phyloP scores from a whole-genome alignment of 2,888 invertebrate species.

The Orthosia incerta region DNA sequence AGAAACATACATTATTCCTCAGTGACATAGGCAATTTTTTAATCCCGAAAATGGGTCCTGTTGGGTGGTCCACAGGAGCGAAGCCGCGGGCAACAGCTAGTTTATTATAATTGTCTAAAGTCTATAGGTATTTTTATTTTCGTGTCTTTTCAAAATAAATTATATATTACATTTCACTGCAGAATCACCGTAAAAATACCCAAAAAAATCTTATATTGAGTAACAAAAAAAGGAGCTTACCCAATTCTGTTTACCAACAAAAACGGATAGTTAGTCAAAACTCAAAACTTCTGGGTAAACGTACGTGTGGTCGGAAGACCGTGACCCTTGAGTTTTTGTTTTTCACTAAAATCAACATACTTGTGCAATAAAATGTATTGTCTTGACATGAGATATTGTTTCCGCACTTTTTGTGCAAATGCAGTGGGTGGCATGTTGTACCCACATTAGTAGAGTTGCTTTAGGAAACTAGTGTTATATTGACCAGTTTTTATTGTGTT shows the following conservation, averaged over 20 bases:
- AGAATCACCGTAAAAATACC: neutral
- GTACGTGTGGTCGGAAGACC: slow-evolving; percentile 80
- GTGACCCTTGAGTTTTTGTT: slow-evolving; percentile 69
- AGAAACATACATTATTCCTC: too few relatives aligned
- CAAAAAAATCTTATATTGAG: neutral
- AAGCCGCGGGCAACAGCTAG: too few relatives aligned
- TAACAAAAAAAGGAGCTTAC: slow-evolving; percentile 1
- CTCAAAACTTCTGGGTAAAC: slow-evolving; percentile 58
- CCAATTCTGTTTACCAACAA: slow-evolving; percentile 52
- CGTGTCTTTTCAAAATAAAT: too few relatives aligned
- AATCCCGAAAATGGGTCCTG: too few relatives aligned
- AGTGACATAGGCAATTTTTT: too few relatives aligned
- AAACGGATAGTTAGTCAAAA: slow-evolving; percentile 49
- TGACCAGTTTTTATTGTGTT: slow-evolving; percentile 34
- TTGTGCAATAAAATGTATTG: slow-evolving; percentile 72
- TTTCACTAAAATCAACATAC: slow-evolving; percentile 79
- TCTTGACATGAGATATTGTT: slow-evolving; percentile 67
- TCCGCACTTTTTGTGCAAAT: slow-evolving; percentile 62
- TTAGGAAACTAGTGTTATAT: slow-evolving; percentile 53
- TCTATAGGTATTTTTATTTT: too few relatives aligned
- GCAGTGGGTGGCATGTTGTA: slow-evolving; percentile 61
- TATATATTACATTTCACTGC: neutral
- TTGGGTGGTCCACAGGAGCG: too few relatives aligned
- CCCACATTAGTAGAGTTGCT: slow-evolving; percentile 49
- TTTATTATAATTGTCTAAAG: too few relatives aligned